Evolutionary conservation across 2,888 invertebrate genomes (phyloP), one percentile per base, ranked within the genome.

Genomic region (Apamea crenata): DNA sequence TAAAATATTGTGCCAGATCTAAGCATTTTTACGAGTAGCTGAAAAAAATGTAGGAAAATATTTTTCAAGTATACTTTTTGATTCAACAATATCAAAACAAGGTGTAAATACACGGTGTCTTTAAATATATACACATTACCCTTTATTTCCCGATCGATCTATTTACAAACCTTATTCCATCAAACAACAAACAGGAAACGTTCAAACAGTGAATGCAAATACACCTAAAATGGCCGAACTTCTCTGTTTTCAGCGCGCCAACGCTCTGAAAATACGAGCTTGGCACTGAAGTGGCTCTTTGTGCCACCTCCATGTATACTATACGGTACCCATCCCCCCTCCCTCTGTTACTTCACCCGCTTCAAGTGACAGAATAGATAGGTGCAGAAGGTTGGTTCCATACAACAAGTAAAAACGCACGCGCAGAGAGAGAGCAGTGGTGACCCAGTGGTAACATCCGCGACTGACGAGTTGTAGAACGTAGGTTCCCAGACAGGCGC

Each of bases 261-360:
- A 76, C 21, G 29, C 63, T 82, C 70, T 65, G 36, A 77, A 83
- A 77, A 80, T 83, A 83, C 71, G 83, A 74, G 40, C 76, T 73
- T 74, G 61, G 47, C 71, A 61, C 77, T 73, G 66, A 75, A 78
- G 67, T 59, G 74, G 77, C 76, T 63, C 70, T 82, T 77, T 78
- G 72, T 80, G 32, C 68, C 61, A 63, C 73, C 72, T 81, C 78
- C 77, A 69, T 80, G 68, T 85, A 70, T 67, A 68, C 36, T 36
- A 68, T 66, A n/a, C n/a, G n/a, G n/a, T n/a, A 63, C 74, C 47
- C 36, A 56, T 21, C n/a, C 53, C n/a, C 25, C 32, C 6, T 18
- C 18, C 63, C 63, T 50, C 25, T 36, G 56, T 56, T 40, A 73
- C 73, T 80, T 50, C 40, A 66, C 29, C 47, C 4, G 29, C 29